A percentile compares a stretch with the other conserved stretches of the same genome.
phyloP scores from a whole-genome alignment of 2,888 invertebrate genomes.

The Lottia gigantea region DNA sequence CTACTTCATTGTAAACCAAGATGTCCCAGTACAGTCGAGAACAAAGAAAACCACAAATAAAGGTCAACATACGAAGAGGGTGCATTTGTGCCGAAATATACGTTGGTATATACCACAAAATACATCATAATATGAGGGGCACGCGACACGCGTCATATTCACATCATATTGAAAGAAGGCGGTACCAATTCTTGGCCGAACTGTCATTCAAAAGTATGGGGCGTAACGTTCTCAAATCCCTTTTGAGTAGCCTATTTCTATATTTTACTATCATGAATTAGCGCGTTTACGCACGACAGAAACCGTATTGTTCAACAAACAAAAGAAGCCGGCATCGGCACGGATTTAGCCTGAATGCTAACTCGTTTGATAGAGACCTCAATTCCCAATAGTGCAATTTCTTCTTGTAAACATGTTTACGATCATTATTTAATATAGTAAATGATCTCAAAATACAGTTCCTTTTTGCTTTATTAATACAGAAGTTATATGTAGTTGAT shows the following conservation, averaged over 20 bases:
- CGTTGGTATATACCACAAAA: neutral
- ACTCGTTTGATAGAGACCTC: neutral
- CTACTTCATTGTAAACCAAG: neutral
- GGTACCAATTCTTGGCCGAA: neutral
- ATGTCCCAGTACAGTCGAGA: neutral
- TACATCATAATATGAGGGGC: neutral
- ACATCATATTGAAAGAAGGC: neutral
- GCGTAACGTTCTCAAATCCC: neutral
- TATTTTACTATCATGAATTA: neutral
- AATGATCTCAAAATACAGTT: neutral
- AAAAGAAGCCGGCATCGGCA: neutral
- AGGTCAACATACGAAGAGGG: neutral
- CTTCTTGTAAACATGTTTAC: neutral
- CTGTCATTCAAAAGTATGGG: neutral
- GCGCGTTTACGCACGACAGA: neutral
- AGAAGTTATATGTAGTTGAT: no score
- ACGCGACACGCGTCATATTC: slow-evolving; percentile 11
- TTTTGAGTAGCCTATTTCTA: neutral
- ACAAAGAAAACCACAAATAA: slow-evolving; percentile 4
- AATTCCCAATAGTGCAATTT: neutral
- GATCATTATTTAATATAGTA: neutral
- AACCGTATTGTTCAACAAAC: neutral
- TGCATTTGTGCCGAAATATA: neutral
- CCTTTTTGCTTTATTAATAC: no score
- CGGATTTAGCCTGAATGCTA: neutral